phyloP scores from a whole-genome alignment of 2,888 invertebrate genomes.

The Automeris io region DNA sequence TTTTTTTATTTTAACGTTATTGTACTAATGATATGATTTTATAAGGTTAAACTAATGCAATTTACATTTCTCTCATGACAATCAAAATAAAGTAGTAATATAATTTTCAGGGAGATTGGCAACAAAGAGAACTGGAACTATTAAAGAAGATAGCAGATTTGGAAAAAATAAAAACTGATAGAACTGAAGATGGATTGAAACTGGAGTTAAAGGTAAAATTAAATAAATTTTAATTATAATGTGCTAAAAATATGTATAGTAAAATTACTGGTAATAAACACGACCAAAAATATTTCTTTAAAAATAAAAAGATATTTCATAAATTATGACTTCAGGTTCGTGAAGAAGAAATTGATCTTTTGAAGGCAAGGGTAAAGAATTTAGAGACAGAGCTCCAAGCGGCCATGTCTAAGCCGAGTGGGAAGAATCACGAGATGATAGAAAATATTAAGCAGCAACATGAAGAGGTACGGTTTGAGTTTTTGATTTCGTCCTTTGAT shows the following conservation, averaged over 20 bases:
- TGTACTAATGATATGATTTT: too few species aligned
- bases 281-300: too few species aligned
- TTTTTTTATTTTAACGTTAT: too few species aligned
- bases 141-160: slow-evolving; percentile 59
- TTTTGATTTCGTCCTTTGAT: too few species aligned
- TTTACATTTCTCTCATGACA: neutral
- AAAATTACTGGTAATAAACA: neutral
- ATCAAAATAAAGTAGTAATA: neutral
- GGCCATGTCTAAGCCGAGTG: slow-evolving; percentile 59
- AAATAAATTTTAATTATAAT: neutral
- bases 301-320: neutral
- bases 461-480: slow-evolving; percentile 60
- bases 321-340: slow-evolving; percentile 43
- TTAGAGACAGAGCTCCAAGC: slow-evolving; percentile 67
- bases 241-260: neutral
- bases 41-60: too few species aligned
- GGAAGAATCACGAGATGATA: slow-evolving; percentile 70
- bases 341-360: slow-evolving; percentile 71
- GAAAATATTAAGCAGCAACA: slow-evolving; percentile 69
- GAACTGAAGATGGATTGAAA: slow-evolving; percentile 46
- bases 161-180: slow-evolving; percentile 50
- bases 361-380: slow-evolving; percentile 65
- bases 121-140: slow-evolving; percentile 53
- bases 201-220: slow-evolving; percentile 55
- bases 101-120: slow-evolving; percentile 49